phyloP scores from a whole-genome alignment of 2,797 vertebrate species.

The Enteromius afrohamiltoni region DNA sequence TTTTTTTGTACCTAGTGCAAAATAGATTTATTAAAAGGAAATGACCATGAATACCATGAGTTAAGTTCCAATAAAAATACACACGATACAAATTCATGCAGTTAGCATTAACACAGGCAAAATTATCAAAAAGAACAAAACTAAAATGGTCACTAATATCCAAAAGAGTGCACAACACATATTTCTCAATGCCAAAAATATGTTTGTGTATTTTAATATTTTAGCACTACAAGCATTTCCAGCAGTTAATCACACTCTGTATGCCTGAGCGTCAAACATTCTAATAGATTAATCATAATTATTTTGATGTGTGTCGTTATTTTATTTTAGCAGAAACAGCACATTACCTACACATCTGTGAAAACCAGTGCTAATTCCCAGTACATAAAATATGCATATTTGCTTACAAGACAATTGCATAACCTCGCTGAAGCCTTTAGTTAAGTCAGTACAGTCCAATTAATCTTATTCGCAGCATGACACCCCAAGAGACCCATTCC shows the following conservation, averaged over 20 bases:
- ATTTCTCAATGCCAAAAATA: background rate
- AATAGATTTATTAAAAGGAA: no score
- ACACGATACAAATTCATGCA: no score
- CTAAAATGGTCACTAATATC: no score
- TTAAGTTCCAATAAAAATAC: no score
- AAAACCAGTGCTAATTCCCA: constrained; percentile 3
- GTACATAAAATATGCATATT: constrained; percentile 4
- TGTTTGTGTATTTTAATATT: background rate
- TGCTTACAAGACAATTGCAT: background rate
- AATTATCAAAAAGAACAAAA: no score
- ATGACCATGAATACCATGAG: no score
- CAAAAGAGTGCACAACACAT: background rate
- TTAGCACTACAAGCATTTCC: background rate
- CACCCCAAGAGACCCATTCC: background rate
- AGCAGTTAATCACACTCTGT: background rate
- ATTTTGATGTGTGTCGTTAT: constrained; percentile 6
- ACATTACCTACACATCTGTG: constrained; percentile 4
- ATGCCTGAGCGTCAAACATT: background rate
- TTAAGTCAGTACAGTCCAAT: background rate
- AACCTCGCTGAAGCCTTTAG: background rate
- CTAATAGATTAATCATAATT: background rate
- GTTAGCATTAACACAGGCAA: no score
- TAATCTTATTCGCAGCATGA: constrained; percentile 10
- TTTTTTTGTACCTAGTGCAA: no score
- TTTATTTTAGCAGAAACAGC: background rate